Evolutionary conservation across 1,140 invertebrate species (phyloP).

Genomic region (Temnothorax curvispinosus): DNA sequence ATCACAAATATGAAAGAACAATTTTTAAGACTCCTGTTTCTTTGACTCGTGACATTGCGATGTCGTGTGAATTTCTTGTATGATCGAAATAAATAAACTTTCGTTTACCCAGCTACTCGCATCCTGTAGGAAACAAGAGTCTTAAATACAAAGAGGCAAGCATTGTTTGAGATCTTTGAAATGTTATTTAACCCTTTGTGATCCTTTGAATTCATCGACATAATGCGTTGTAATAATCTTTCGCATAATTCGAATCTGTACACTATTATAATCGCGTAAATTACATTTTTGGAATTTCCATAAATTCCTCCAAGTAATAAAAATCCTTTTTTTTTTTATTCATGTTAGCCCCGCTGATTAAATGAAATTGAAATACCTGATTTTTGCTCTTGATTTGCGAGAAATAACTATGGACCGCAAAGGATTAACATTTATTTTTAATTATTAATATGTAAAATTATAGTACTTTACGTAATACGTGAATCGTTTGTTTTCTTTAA

Average conservation of each 20-base stretch:
- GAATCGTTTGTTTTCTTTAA: constrained; percentile 41
- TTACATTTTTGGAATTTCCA: neutral
- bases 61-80: neutral
- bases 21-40: neutral
- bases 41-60: neutral
- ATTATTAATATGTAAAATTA: no score
- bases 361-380: neutral
- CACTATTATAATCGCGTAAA: neutral
- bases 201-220: neutral
- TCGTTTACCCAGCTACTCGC: neutral
- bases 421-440: neutral
- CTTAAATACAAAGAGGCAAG: neutral
- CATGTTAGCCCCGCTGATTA: neutral
- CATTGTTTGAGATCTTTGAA: constrained; percentile 12
- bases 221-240: neutral
- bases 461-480: neutral
- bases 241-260: neutral
- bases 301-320: neutral
- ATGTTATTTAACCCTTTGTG: neutral
- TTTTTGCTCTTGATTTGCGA: neutral
- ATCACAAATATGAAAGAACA: constrained; percentile 18
- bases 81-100: neutral
- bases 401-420: neutral
- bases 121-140: neutral
- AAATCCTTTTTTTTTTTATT: neutral